These are phyloP conservation scores for Apodemia hepburni DNA, from an alignment of 2,888 invertebrate species.

Conservation along the genomic window DNA sequence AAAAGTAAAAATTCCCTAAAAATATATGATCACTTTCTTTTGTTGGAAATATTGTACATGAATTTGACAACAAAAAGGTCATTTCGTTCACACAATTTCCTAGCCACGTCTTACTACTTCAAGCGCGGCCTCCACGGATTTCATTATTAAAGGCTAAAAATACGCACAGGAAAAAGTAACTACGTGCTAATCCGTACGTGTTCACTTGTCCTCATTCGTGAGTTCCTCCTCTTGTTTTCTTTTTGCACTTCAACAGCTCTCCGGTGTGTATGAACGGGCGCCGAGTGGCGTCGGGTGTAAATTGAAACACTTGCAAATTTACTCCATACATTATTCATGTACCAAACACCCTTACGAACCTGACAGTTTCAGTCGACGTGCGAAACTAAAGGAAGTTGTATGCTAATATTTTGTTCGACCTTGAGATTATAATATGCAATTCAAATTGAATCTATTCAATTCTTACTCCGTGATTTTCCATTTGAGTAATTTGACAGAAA, in stretches of 20 bases:
- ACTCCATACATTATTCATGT: conserved; percentile 77
- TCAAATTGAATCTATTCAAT: background rate
- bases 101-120: background rate
- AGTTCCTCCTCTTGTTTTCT: conserved; percentile 57
- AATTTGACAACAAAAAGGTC: background rate
- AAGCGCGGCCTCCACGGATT: conserved; percentile 2
- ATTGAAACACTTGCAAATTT: conserved; percentile 81
- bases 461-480: background rate
- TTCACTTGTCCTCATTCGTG: conserved; percentile 41
- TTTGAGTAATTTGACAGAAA: background rate
- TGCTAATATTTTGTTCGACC: conserved; percentile 14
- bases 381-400: conserved; percentile 40
- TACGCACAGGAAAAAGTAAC: conserved; percentile 27
- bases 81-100: background rate
- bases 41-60: background rate
- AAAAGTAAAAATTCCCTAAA: too few relatives aligned
- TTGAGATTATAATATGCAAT: conserved; percentile 20
- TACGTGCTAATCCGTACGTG: conserved; percentile 36
- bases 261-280: conserved; percentile 57
- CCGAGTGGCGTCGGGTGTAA: conserved; percentile 72
- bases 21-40: too few relatives aligned
- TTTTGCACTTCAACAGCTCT: conserved; percentile 71
- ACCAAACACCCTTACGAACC: conserved; percentile 61
- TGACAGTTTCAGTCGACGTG: conserved; percentile 62
- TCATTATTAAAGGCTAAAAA: conserved; percentile 21